Conservation (phyloP, 2,888 invertebrate species). For the Unio delphinus region DNA sequence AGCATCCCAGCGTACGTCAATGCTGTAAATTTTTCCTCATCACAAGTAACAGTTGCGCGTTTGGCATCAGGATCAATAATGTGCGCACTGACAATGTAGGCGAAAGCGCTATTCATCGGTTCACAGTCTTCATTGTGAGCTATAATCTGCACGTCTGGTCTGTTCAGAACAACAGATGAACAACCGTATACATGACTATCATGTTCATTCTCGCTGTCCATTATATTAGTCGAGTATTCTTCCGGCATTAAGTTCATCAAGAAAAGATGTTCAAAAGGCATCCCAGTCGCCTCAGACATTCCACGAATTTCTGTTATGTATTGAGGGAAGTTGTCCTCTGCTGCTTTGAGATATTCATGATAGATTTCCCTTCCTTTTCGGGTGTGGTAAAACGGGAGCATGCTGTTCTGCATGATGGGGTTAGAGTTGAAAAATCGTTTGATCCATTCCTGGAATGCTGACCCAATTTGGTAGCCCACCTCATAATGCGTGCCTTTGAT, state of each 20-base stretch:
- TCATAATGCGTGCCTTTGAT: slow-evolving; percentile 28
- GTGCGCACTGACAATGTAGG: slow-evolving; percentile 25
- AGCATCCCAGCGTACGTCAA: slow-evolving; percentile 23
- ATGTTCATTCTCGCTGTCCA: neutral
- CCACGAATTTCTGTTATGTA: slow-evolving; percentile 32
- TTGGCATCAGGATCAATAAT: slow-evolving; percentile 11
- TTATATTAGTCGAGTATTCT: slow-evolving; percentile 7
- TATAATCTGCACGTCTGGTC: slow-evolving; percentile 8
- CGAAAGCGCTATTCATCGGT: slow-evolving; percentile 21
- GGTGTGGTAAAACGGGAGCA: slow-evolving; percentile 19
- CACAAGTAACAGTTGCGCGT: too few species aligned
- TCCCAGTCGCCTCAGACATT: slow-evolving; percentile 27
- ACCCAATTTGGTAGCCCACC: slow-evolving; percentile 30
- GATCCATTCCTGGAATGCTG: slow-evolving; percentile 20
- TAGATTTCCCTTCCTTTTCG: slow-evolving; percentile 17
- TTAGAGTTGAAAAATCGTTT: slow-evolving; percentile 16
- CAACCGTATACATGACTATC: slow-evolving; percentile 24
- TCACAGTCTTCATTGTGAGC: slow-evolving; percentile 33
- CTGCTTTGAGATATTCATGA: slow-evolving; percentile 15
- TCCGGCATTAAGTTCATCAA: slow-evolving; percentile 24
- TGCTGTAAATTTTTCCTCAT: slow-evolving; percentile 32
- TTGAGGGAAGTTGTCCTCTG: slow-evolving; percentile 21
- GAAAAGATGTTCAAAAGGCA: slow-evolving; percentile 33
- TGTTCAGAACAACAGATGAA: slow-evolving; percentile 23
- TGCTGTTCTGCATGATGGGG: slow-evolving; percentile 5